Percentiles rank a stretch among this genome's conserved stretches.
Conservation (phyloP, 1,140 invertebrate species). For the Drosophila elegans region DNA sequence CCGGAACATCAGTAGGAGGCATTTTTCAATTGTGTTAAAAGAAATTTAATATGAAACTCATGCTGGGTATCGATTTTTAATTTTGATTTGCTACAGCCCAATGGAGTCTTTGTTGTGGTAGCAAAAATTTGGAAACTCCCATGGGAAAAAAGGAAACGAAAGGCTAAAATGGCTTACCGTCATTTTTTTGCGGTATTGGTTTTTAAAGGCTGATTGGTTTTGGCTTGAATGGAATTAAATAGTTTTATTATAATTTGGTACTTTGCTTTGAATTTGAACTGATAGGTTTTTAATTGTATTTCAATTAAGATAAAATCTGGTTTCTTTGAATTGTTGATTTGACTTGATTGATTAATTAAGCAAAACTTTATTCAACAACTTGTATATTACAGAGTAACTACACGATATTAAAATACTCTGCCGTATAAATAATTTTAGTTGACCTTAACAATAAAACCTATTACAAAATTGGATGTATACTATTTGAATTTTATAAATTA, state of each 20-base stretch:
- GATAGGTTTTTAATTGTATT: no score
- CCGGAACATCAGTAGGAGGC: constrained; percentile 29
- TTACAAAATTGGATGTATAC: no score
- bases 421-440: no score
- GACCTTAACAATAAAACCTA: no score
- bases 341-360: no score
- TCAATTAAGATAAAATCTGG: no score
- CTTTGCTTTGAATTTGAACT: no score
- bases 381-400: no score
- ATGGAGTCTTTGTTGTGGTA: constrained; percentile 53
- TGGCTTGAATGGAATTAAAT: not conserved
- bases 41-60: constrained; percentile 66
- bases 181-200: constrained; percentile 17
- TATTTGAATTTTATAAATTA: no score
- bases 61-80: constrained; percentile 64
- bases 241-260: not conserved
- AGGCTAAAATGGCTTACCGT: constrained; percentile 24
- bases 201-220: constrained; percentile 5
- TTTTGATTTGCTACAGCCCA: constrained; percentile 44
- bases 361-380: no score
- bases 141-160: constrained; percentile 1
- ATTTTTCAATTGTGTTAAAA: constrained; percentile 66
- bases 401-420: no score
- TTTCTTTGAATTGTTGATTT: no score
- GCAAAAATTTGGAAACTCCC: constrained; percentile 18